Base-by-base conservation (phyloP, 1,140 invertebrate genomes). In the Hyposmocoma kahamanoa region DNA sequence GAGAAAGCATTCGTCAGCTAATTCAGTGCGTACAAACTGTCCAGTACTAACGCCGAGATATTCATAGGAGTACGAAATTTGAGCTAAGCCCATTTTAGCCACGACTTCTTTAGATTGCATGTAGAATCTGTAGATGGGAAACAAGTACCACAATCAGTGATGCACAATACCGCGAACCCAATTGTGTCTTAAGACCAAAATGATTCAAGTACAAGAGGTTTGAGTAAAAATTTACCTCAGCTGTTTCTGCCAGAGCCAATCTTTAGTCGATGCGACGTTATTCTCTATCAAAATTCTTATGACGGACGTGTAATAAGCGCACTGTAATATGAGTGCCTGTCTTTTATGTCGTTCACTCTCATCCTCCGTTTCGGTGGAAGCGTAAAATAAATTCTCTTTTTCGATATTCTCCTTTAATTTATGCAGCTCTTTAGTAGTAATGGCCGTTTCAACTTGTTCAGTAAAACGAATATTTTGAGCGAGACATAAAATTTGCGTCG, bases 241-340 rank as follows among this genome's bases (percentile, higher is more conserved):
- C 84, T 99, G 97, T 79, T 96, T 96, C 72, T 95, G 94, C 98
- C 98, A 99, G 28, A 89, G 83, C 98, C 98, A 99, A 58, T 97
- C 93, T 18, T 72, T 84, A 11, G 88, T 67, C 49, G 89, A 89
- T 9, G 88, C 89, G 0, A 92, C 89, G 67, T 91, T 91, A 21
- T 89, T 86, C 11, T 90, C 80, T 22, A 97, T 89, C 11, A 99
- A 86, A 59, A 91, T 87, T 61, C 94, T 91, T 10, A 98, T 90
- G 3, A 99, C 90, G 47, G 91, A 88, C 30, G 96, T 91, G 76
- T 97, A 93, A 88, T 99, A 95, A 50, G 98, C 96, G 0, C 95
- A 93, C 72, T 99, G 98, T 45, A 99, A 80, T 52, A 99, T 91
- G n/a, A 99, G 87, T 5, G 90, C 86, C 66, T 90, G 88, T 36